Evolutionary conservation across 1,140 invertebrate species (phyloP).

Genomic region (Uloborus diversus): DNA sequence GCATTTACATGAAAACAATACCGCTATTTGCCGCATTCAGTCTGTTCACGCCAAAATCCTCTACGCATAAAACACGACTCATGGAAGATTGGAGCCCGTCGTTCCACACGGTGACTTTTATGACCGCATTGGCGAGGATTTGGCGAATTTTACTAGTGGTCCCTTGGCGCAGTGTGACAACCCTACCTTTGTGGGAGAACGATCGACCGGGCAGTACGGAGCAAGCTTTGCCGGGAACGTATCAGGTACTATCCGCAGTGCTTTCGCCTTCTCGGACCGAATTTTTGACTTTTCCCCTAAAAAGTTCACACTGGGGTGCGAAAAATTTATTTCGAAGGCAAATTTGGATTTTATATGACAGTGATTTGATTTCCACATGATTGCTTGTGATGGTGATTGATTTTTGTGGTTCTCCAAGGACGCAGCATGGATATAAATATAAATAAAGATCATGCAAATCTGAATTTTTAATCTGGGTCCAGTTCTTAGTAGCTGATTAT

Average conservation of each 20-base stretch:
- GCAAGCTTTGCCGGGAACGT: constrained; percentile 32
- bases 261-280: constrained; percentile 1
- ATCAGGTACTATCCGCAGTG: constrained; percentile 42
- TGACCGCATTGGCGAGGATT: constrained; percentile 4
- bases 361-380: too few species aligned
- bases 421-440: too few species aligned
- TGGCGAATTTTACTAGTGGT: not conserved
- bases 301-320: too few species aligned
- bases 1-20: constrained; percentile 51
- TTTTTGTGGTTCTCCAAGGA: too few species aligned
- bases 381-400: too few species aligned
- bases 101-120: not conserved
- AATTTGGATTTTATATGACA: too few species aligned
- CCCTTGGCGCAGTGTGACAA: constrained; percentile 39
- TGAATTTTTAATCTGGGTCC: too few species aligned
- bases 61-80: not conserved
- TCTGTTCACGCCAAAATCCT: constrained; percentile 1
- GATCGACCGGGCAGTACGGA: constrained; percentile 41
- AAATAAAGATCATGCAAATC: too few species aligned
- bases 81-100: not conserved
- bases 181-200: constrained; percentile 43
- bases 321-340: too few species aligned
- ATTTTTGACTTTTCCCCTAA: not conserved
- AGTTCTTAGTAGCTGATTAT: too few species aligned
- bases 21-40: constrained; percentile 33